Evolutionary conservation across 2,113 vertebrate genomes (phyloP).

Genomic region (Mus spicilegus): DNA sequence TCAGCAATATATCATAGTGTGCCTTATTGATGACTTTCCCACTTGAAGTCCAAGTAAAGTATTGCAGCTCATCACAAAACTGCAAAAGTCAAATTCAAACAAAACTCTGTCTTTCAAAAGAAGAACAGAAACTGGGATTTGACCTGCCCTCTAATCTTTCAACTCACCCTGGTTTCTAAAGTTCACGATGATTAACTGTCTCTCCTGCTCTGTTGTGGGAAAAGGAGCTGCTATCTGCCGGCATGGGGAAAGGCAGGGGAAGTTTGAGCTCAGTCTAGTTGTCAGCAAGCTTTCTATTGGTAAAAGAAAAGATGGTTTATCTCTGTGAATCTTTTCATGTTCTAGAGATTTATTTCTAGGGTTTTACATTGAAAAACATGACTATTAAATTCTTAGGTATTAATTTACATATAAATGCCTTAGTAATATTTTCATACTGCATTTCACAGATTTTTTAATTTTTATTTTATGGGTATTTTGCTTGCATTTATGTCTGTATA

Average conservation of each 20-base stretch:
- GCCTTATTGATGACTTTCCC: background rate
- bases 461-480: background rate
- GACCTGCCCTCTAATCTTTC: background rate
- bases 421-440: background rate
- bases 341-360: background rate
- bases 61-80: background rate
- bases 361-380: background rate
- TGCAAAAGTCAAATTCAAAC: background rate
- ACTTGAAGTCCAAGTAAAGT: background rate
- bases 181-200: background rate
- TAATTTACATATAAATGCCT: background rate
- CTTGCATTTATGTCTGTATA: background rate
- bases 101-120: background rate
- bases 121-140: background rate
- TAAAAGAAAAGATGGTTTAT: background rate
- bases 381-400: background rate
- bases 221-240: background rate
- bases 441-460: background rate
- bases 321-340: background rate
- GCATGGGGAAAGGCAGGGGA: accelerated
- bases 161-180: background rate
- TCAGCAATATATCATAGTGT: background rate
- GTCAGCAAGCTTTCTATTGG: background rate
- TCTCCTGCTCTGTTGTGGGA: background rate
- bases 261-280: background rate